Percentiles rank a stretch among this genome's conserved stretches.
Evolutionary conservation across 2,797 vertebrate species (phyloP).

Genomic region (Rhabdomys pumilio): DNA sequence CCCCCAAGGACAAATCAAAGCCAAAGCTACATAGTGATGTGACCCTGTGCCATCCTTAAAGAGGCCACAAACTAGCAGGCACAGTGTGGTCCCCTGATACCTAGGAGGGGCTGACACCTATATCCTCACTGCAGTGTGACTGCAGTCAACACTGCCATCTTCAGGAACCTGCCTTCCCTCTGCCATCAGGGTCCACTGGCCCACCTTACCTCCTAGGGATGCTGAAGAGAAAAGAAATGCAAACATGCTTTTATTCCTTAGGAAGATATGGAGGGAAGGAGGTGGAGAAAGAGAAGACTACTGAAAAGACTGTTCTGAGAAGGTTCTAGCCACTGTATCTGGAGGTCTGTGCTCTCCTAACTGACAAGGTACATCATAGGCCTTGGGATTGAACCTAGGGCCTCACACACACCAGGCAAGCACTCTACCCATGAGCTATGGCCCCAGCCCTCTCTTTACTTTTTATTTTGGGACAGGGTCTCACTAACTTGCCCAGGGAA

Average conservation of each 20-base stretch:
- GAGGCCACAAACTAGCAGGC: not conserved
- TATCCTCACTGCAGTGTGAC: not conserved
- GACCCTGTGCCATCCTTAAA: not conserved
- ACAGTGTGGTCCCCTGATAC: fast-evolving
- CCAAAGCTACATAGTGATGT: constrained; percentile 6
- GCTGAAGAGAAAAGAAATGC: constrained; percentile 21
- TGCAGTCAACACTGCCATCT: not conserved
- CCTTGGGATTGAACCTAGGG: not conserved
- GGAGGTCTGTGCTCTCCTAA: not conserved
- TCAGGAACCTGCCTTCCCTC: not conserved
- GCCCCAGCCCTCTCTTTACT: not conserved
- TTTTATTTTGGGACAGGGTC: not conserved
- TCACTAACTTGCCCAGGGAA: not conserved
- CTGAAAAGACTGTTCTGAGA: not conserved
- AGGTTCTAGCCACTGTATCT: not conserved
- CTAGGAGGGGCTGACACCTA: not conserved
- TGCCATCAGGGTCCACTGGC: not conserved
- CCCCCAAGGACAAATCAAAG: constrained; percentile 46
- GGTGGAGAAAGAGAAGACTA: not conserved
- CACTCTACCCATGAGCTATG: not conserved
- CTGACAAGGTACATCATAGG: not conserved
- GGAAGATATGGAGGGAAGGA: not conserved
- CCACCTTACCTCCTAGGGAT: not conserved
- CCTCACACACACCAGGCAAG: not conserved
- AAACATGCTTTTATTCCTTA: not conserved